phyloP scores from a whole-genome alignment of 2,797 vertebrate genomes.

The Micropoecilia bifurca region DNA sequence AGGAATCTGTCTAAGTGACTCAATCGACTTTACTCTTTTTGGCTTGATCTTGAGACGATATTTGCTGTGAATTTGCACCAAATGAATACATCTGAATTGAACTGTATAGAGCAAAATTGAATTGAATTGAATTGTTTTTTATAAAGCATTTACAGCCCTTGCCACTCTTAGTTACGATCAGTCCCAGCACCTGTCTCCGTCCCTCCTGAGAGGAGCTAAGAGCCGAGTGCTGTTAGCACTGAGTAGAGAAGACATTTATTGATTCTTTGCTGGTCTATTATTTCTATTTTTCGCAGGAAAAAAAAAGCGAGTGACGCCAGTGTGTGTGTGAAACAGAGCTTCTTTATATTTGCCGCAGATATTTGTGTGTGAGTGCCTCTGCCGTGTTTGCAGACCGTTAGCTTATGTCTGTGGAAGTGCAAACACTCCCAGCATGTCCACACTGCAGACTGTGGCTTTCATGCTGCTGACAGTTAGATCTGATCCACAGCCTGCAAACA shows the following conservation, averaged over 20 bases:
- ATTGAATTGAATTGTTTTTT: conserved; percentile 43
- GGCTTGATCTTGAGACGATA: not conserved
- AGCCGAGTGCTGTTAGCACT: conserved; percentile 67
- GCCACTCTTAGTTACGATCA: conserved; percentile 60
- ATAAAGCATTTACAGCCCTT: conserved; percentile 43
- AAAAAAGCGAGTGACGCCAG: conserved; percentile 24
- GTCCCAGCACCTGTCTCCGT: conserved; percentile 59
- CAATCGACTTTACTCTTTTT: not conserved
- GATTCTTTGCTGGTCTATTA: conserved; percentile 77
- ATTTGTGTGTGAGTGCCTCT: conserved; percentile 35
- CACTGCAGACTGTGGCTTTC: conserved; percentile 34
- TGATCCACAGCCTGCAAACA: conserved; percentile 45
- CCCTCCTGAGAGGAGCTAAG: conserved; percentile 50
- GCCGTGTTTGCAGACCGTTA: conserved; percentile 47
- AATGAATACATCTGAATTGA: not conserved
- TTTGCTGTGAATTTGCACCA: not conserved
- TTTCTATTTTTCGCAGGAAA: conserved; percentile 73
- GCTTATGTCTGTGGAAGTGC: conserved; percentile 38
- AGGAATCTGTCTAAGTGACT: not conserved
- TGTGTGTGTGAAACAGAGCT: conserved; percentile 13
- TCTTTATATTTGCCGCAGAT: conserved; percentile 35
- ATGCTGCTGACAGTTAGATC: conserved; percentile 36
- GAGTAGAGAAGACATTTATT: conserved; percentile 71
- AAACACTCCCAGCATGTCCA: conserved; percentile 17
- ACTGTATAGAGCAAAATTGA: not conserved